These are phyloP conservation scores for Pagetopsis macropterus DNA, from an alignment of 2,797 vertebrate genomes.

Conservation along the genomic window DNA sequence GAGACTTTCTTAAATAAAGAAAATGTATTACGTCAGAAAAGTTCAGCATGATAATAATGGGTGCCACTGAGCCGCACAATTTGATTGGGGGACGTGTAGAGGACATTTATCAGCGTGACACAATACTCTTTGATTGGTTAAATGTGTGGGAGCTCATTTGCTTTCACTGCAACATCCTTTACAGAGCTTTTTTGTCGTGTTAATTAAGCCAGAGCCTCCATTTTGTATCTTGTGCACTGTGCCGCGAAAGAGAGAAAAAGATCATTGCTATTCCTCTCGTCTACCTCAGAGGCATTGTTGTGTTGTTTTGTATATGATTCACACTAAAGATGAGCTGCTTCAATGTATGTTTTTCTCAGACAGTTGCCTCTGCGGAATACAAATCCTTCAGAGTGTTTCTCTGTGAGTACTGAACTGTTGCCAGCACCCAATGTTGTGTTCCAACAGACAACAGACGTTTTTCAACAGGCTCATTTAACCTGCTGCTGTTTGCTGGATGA, in stretches of 20 bases:
- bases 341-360: slow-evolving; percentile 50
- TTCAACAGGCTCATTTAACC: slow-evolving; percentile 30
- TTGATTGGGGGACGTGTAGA: slow-evolving; percentile 68
- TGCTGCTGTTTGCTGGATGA: slow-evolving; percentile 25
- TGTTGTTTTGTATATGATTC: slow-evolving; percentile 49
- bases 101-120: slow-evolving; percentile 77
- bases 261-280: slow-evolving; percentile 58
- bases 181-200: slow-evolving; percentile 74
- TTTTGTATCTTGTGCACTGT: slow-evolving; percentile 61
- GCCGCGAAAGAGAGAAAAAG: slow-evolving; percentile 43
- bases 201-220: slow-evolving; percentile 72
- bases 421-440: slow-evolving; percentile 27
- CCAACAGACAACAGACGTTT: slow-evolving; percentile 13
- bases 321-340: slow-evolving; percentile 49
- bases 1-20: slow-evolving; percentile 21
- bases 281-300: slow-evolving; percentile 40
- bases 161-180: slow-evolving; percentile 77
- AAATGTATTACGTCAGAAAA: slow-evolving; percentile 52
- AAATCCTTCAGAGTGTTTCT: slow-evolving; percentile 15
- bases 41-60: slow-evolving; percentile 56
- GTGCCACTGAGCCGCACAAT: slow-evolving; percentile 49
- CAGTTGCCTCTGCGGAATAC: slow-evolving; percentile 23
- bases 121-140: slow-evolving; percentile 77
- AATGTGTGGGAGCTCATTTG: slow-evolving; percentile 82
- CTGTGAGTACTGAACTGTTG: slow-evolving; percentile 32